Conservation (phyloP, 2,113 vertebrate species). For the Odocoileus hemionus region DNA sequence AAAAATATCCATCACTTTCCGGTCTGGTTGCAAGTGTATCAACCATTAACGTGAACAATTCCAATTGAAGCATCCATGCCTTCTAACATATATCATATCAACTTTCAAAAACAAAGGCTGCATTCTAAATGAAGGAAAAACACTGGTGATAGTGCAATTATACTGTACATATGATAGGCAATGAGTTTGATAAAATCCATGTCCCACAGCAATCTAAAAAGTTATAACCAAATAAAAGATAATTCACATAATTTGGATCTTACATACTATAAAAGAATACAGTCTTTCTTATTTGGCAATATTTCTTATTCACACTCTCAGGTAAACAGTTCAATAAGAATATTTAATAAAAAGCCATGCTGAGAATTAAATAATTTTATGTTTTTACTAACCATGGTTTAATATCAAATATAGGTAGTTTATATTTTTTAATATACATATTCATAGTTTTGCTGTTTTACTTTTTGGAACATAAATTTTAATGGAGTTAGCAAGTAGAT, state of each 20-base stretch:
- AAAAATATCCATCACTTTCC: background rate
- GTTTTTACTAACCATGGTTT: background rate
- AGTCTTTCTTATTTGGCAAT: background rate
- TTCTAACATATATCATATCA: background rate
- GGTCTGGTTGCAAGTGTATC: background rate
- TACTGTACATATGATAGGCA: background rate
- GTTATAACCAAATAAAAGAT: background rate
- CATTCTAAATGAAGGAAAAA: conserved; percentile 16
- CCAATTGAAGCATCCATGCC: background rate
- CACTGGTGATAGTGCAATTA: background rate
- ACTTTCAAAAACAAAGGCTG: background rate
- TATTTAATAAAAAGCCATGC: background rate
- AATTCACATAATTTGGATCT: background rate
- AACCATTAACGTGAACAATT: background rate
- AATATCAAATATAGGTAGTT: background rate
- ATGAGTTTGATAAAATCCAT: background rate
- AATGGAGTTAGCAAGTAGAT: background rate
- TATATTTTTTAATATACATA: background rate
- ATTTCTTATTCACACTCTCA: background rate
- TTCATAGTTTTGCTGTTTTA: background rate
- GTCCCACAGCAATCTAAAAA: background rate
- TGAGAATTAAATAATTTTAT: background rate
- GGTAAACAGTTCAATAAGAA: background rate
- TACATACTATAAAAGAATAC: background rate
- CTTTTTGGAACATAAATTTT: background rate